A percentile compares a stretch with the other conserved stretches of the same genome.
These are phyloP conservation scores for Epistrophe eligans DNA, from an alignment of 2,888 invertebrate species.

Conservation along the genomic window DNA sequence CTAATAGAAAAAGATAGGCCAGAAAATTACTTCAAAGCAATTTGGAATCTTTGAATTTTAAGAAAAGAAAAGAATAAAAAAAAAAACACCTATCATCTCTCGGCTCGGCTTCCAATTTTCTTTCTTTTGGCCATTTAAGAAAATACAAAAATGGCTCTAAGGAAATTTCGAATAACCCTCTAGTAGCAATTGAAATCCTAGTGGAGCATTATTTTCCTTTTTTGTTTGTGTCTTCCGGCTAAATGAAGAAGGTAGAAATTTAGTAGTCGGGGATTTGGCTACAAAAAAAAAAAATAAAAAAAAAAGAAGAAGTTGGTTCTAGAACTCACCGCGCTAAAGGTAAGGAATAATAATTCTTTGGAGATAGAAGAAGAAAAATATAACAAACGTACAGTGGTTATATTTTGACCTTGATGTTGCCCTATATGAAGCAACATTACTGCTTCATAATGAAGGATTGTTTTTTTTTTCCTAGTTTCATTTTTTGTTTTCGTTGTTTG, in stretches of 20 bases:
- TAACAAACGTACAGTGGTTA: neutral
- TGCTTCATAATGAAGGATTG: constrained; percentile 21
- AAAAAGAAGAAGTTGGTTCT: neutral
- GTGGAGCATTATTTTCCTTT: constrained; percentile 39
- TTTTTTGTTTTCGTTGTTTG: neutral
- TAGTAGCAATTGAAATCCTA: constrained; percentile 64
- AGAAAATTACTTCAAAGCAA: constrained; percentile 72
- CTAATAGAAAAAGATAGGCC: constrained; percentile 25
- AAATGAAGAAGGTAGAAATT: constrained; percentile 18
- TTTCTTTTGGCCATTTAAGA: constrained; percentile 65
- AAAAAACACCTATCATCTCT: constrained; percentile 62
- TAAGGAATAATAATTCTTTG: constrained; percentile 11
- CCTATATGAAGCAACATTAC: constrained; percentile 5
- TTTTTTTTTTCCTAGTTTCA: neutral
- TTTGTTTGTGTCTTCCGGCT: constrained; percentile 6
- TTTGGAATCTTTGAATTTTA: constrained; percentile 66
- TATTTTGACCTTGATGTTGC: constrained; percentile 13
- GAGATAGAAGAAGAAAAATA: neutral
- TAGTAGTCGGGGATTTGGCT: too few relatives aligned
- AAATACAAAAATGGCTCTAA: constrained; percentile 55
- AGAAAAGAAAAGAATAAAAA: constrained; percentile 49
- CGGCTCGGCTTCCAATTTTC: constrained; percentile 55
- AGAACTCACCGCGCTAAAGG: neutral
- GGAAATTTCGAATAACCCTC: constrained; percentile 70
- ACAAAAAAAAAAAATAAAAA: neutral